Evolutionary conservation across 2,113 vertebrate genomes (phyloP).

Genomic region (Formicarius rufipectus): DNA sequence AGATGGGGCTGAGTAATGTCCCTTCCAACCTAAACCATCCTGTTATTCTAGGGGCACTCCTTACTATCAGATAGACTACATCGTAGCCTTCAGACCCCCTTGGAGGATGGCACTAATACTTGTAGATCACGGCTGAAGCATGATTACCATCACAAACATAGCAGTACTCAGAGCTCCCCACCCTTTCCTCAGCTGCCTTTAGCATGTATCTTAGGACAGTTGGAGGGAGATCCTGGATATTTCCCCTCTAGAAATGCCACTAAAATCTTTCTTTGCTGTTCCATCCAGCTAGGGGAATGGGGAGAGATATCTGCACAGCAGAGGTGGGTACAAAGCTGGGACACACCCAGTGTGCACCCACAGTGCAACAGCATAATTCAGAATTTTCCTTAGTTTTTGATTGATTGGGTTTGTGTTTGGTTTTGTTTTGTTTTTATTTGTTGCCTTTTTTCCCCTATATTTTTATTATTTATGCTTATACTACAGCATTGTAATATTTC

Average conservation of each 20-base stretch:
- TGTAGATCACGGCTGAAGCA: background rate
- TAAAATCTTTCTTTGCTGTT: background rate
- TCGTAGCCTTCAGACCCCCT: background rate
- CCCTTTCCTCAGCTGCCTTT: background rate
- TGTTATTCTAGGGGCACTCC: background rate
- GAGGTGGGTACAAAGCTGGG: background rate
- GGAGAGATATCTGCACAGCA: background rate
- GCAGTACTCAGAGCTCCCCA: background rate
- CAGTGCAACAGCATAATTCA: background rate
- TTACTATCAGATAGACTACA: background rate
- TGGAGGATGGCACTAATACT: background rate
- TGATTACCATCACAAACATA: background rate
- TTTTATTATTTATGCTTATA: background rate
- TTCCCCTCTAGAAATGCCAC: background rate
- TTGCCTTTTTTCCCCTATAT: background rate
- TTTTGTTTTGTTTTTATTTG: background rate
- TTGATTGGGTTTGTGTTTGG: background rate
- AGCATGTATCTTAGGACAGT: background rate
- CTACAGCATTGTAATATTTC: too few relatives aligned
- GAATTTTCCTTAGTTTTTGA: background rate
- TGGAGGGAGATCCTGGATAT: accelerated
- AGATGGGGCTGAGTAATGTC: background rate
- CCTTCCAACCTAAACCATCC: background rate
- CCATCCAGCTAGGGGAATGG: background rate
- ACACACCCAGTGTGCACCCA: background rate